Base-by-base conservation (phyloP, 2,113 vertebrate genomes). In the Hypomesus transpacificus region DNA sequence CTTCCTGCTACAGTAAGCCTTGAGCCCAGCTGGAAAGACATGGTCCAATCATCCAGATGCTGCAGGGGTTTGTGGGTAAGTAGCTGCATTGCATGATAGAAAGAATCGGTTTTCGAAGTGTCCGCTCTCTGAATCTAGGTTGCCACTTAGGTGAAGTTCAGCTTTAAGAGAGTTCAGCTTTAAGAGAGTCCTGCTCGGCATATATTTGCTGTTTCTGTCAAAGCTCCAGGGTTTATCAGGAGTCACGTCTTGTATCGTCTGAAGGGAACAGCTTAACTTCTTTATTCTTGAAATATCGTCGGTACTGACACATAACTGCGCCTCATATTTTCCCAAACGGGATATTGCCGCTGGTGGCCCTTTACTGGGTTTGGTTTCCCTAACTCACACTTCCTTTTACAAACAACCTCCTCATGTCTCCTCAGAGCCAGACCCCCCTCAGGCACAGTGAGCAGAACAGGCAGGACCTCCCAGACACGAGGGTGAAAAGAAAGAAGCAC, bases 21-120 rank as follows among this genome's bases (percentile, higher is more conserved):
- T 61, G 39, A 68, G 73, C 75, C 71, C 82, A 79, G 80, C 86
- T 89, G 84, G 79, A 76, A 14, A 66, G 79, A 82, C 82, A 74
- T 72, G 70, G 80, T 75, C 69, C 82, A 66, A 83, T 88, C 73
- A 74, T 75, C 79, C 65, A 26, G 16, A 28, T 68, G 73, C 82
- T 76, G 71, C 14, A n/a, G 77, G 69, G 79, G 69, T 65, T 69
- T 63, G 14, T 68, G 82, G 75, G 46, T 69, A 58, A 71, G 77
- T 69, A 74, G 79, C 81, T 69, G 80, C 79, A 78, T 0, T 74
- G 79, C 69, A 76, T 82, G 73, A 61, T 80, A 84, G 82, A 74
- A 75, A 81, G 60, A 74, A 62, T n/a, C 59, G 72, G 34, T 28
- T 66, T 73, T 70, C 18, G 11, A 16, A 28, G 3, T 59, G 76